Conservation (phyloP, 1,140 invertebrate genomes). For the Microplitis mediator region DNA sequence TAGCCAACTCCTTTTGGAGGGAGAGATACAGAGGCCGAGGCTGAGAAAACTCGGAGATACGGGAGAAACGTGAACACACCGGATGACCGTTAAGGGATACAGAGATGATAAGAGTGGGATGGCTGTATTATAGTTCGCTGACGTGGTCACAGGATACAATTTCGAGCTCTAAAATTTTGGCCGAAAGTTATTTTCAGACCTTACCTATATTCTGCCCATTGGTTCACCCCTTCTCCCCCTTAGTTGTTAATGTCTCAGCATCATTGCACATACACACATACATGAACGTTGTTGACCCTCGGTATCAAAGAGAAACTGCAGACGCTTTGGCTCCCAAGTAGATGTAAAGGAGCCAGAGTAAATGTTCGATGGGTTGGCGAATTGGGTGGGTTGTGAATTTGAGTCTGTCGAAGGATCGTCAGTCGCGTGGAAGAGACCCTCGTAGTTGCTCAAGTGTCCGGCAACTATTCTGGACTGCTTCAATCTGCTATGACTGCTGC, state of each 20-base stretch:
- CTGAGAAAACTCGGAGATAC: no score
- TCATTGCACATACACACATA: not conserved
- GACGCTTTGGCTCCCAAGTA: no score
- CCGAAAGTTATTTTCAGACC: not conserved
- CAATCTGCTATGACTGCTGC: not conserved
- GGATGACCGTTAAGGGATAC: not conserved
- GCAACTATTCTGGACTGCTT: not conserved
- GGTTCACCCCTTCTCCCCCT: no score
- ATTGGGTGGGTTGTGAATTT: no score
- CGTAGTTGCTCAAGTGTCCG: conserved; percentile 5
- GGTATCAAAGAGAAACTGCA: not conserved
- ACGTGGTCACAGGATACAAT: conserved; percentile 14
- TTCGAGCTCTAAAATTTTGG: not conserved
- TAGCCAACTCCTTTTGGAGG: not conserved
- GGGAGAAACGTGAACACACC: not conserved
- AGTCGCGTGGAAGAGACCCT: conserved; percentile 20
- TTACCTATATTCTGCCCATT: not conserved
- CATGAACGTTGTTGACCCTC: not conserved
- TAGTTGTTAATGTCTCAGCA: conserved; percentile 25
- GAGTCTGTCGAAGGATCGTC: conserved; percentile 1
- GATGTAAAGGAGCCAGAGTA: no score
- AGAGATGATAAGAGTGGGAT: conserved; percentile 9
- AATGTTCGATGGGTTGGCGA: no score
- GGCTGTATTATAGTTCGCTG: conserved; percentile 31
- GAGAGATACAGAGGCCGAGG: not conserved